Base-by-base conservation (phyloP, 1,140 invertebrate genomes). In the Gerris buenoi region DNA sequence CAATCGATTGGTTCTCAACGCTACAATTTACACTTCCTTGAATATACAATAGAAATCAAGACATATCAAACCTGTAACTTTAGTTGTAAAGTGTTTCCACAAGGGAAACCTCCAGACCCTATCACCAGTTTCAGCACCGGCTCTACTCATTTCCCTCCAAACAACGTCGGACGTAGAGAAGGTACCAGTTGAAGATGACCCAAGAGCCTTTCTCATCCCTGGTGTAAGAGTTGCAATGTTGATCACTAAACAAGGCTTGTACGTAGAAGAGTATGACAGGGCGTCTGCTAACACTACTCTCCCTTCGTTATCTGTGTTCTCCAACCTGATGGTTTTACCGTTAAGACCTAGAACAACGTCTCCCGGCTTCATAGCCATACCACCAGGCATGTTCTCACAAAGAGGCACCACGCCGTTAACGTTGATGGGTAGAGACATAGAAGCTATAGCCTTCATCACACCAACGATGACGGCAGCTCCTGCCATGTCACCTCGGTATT, bases 401-500 rank as follows among this genome's bases (percentile, higher is more conserved):
- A 95, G 78, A 0, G 92, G 91, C 46, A 91, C 85, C 23, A 90
- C 77, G 59, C 65, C 56, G 25, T 27, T 66, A 13, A 66, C 26
- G 26, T 93, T 90, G 2, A 91, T 76, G 57, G 88, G 85, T 2
- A 92, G 69, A 61, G 85, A 83, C 0, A 94, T 76, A 25, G 81
- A 77, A 1, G 88, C 85, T 1, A 86, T 82, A 0, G 88, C 86
- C 69, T 84, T 82, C 22, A 92, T 81, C 0, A 88, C 78, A 0
- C 83, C 86, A 2, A 87, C 76, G 2, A 90, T 86, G 72, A 84
- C 85, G 0, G 92, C 91, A 15, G 89, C 91, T 0, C 92, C 92
- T 1, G 86, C 86, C 92, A 97, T 95, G 74, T 95, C 91, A 1
- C 84, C 90, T 71, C 90, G 81, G 88, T 94, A 94, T 71, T 85